Percentiles rank a stretch among this genome's conserved stretches.
These are phyloP conservation scores for Chlorocebus sabaeus DNA, from an alignment of 2,113 vertebrate genomes.

Conservation along the genomic window DNA sequence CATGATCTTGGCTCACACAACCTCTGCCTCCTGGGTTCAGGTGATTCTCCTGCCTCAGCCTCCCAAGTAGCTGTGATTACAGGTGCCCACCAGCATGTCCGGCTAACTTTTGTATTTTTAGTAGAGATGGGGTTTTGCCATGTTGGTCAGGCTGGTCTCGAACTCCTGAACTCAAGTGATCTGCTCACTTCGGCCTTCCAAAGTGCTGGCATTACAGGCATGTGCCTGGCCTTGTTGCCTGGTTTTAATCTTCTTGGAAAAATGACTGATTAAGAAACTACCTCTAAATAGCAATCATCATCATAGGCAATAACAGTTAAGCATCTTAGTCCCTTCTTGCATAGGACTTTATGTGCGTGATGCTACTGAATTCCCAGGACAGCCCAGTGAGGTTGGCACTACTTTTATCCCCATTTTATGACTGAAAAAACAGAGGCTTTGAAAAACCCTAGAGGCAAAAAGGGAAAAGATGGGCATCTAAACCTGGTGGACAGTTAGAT, in stretches of 20 bases:
- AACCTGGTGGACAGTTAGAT: not conserved
- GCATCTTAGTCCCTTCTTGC: not conserved
- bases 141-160: too few species aligned
- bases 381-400: fast-evolving
- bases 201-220: too few species aligned
- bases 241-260: not conserved
- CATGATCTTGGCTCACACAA: too few species aligned
- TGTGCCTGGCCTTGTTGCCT: not conserved
- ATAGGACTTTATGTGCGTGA: not conserved
- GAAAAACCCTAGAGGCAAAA: not conserved
- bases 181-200: too few species aligned
- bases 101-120: too few species aligned
- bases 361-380: not conserved
- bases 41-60: too few species aligned
- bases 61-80: too few species aligned
- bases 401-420: not conserved
- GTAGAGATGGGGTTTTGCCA: too few species aligned
- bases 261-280: not conserved
- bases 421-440: not conserved
- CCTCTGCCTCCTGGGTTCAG: too few species aligned
- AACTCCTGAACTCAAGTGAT: too few species aligned
- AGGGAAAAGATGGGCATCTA: not conserved
- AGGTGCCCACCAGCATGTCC: too few species aligned
- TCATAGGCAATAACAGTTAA: not conserved
- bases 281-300: not conserved